Evolutionary conservation across 1,140 invertebrate genomes (phyloP).

Genomic region (Drosophila watanabei): DNA sequence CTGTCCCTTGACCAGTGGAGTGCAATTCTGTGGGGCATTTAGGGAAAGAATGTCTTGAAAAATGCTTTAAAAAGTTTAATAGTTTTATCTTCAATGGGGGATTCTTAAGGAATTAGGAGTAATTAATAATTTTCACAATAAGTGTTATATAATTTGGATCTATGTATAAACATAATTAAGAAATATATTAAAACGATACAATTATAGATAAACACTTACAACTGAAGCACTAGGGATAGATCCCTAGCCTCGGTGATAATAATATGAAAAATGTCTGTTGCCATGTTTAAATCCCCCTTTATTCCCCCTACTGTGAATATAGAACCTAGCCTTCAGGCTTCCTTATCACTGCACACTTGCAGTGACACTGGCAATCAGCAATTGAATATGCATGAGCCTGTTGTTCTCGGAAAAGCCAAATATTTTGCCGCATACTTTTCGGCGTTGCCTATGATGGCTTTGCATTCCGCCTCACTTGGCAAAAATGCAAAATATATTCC

Average conservation of each 20-base stretch:
- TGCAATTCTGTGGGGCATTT: slow-evolving; percentile 25
- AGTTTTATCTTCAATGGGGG: not conserved
- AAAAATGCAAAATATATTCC: slow-evolving; percentile 57
- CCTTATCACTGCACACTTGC: slow-evolving; percentile 31
- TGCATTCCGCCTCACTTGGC: slow-evolving; percentile 53
- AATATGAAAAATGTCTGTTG: not conserved
- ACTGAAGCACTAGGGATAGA: not conserved
- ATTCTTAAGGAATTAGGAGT: not conserved
- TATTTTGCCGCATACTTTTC: slow-evolving; percentile 46
- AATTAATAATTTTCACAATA: not conserved
- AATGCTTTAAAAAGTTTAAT: slow-evolving; percentile 7
- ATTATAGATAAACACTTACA: not conserved
- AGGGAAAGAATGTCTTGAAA: not conserved
- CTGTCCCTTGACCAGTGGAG: slow-evolving; percentile 31
- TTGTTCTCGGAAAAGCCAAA: slow-evolving; percentile 43
- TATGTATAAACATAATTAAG: not conserved
- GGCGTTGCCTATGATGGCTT: slow-evolving; percentile 24
- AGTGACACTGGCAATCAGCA: slow-evolving; percentile 38
- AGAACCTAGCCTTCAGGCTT: slow-evolving; percentile 16
- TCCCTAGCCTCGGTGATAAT: not conserved
- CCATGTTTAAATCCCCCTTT: not conserved
- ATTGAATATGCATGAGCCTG: slow-evolving; percentile 56
- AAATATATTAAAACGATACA: not conserved
- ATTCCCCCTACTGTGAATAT: not conserved
- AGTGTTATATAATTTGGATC: not conserved